A percentile compares a stretch with the other conserved stretches of the same genome.
Conservation (phyloP, 2,113 vertebrate genomes). For the Dasyurus viverrinus region DNA sequence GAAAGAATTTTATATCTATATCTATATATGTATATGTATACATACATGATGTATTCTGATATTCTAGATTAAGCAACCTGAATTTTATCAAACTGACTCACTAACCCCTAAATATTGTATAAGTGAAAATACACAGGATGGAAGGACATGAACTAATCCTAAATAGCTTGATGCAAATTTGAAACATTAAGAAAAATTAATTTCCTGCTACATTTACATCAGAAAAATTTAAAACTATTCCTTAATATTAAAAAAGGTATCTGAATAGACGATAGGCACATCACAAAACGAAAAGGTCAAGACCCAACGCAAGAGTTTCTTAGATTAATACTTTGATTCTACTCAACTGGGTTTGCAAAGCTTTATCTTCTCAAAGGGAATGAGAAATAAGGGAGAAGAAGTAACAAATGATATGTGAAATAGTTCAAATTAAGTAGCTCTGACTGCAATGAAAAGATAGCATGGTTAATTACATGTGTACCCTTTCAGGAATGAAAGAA, state of each 20-base stretch:
- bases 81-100: neutral
- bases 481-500: conserved; percentile 6
- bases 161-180: neutral
- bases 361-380: neutral
- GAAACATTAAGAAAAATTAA: conserved; percentile 21
- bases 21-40: too few relatives aligned
- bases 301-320: neutral
- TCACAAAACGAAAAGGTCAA: neutral
- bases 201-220: neutral
- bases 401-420: neutral
- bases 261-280: conserved; percentile 24
- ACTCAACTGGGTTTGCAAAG: neutral
- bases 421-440: neutral
- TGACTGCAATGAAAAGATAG: neutral
- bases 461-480: neutral
- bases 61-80: neutral
- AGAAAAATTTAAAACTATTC: neutral
- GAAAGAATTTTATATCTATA: neutral
- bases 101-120: conserved; percentile 15
- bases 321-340: neutral
- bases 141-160: conserved; percentile 14
- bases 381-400: neutral
- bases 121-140: conserved; percentile 17
- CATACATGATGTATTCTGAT: neutral
- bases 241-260: conserved; percentile 2